phyloP scores from a whole-genome alignment of 2,888 invertebrate genomes.

The Hemistola chrysoprasaria region DNA sequence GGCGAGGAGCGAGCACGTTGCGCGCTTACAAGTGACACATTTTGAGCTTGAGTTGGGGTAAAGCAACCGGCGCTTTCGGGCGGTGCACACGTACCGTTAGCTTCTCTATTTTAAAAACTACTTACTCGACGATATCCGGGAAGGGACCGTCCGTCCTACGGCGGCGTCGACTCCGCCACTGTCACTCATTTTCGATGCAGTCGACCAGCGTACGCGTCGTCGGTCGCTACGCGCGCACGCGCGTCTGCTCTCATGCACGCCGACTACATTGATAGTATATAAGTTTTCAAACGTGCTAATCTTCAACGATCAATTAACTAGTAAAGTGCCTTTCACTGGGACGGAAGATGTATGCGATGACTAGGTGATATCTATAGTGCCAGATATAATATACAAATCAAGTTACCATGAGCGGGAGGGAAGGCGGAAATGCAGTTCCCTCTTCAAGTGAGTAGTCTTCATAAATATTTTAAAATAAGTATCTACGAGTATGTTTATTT shows the following conservation, averaged over 20 bases:
- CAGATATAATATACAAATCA: slow-evolving; percentile 61
- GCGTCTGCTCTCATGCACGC: slow-evolving; percentile 65
- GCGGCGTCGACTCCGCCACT: slow-evolving; percentile 57
- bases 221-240: slow-evolving; percentile 73
- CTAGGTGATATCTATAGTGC: slow-evolving; percentile 76
- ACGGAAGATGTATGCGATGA: slow-evolving; percentile 67
- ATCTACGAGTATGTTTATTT: too few relatives aligned
- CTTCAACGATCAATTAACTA: slow-evolving; percentile 52
- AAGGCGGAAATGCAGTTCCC: slow-evolving; percentile 81
- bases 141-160: slow-evolving; percentile 74
- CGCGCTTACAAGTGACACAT: slow-evolving; percentile 71
- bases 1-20: slow-evolving; percentile 44
- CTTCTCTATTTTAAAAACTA: slow-evolving; percentile 80
- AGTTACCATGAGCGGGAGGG: slow-evolving; percentile 78
- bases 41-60: slow-evolving; percentile 63
- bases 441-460: slow-evolving; percentile 73
- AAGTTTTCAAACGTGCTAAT: slow-evolving; percentile 53
- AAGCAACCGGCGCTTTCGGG: slow-evolving; percentile 77
- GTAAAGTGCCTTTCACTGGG: slow-evolving; percentile 58
- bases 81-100: slow-evolving; percentile 78
- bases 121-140: slow-evolving; percentile 77
- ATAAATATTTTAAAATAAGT: slow-evolving; percentile 28
- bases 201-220: slow-evolving; percentile 77
- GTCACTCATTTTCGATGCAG: slow-evolving; percentile 77
- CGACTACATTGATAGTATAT: slow-evolving; percentile 59